These are phyloP conservation scores for fruit fly (Drosophila melanogaster) DNA, from an alignment of 1,140 invertebrate genomes.

Conservation along the genomic window Release_6_plus_ISO1_MT NT_033779.5:19101501-19102000, in stretches of 20 bases:
- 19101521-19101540: constrained; percentile 69
- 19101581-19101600: constrained; percentile 48
- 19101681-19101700: constrained; percentile 1
- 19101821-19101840: constrained; percentile 44
- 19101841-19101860: neutral
- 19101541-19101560: constrained; percentile 79
- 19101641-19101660: constrained; percentile 45
- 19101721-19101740: constrained; percentile 19
- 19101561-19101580: constrained; percentile 39
- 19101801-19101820: constrained; percentile 36
- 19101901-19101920: constrained; percentile 7
- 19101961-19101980: neutral
- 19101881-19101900: constrained; percentile 1
- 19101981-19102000: neutral
- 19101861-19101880: neutral
- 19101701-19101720: constrained; percentile 44
- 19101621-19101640: constrained; percentile 78
- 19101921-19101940: neutral
- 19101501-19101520: constrained; percentile 4
- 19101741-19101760: constrained; percentile 55
- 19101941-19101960: neutral
- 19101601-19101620: constrained; percentile 73
- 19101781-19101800: constrained; percentile 27
- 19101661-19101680: constrained; percentile 13
- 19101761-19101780: constrained; percentile 35